phyloP scores from a whole-genome alignment of 2,113 vertebrate species.

The Jacana jacana region DNA sequence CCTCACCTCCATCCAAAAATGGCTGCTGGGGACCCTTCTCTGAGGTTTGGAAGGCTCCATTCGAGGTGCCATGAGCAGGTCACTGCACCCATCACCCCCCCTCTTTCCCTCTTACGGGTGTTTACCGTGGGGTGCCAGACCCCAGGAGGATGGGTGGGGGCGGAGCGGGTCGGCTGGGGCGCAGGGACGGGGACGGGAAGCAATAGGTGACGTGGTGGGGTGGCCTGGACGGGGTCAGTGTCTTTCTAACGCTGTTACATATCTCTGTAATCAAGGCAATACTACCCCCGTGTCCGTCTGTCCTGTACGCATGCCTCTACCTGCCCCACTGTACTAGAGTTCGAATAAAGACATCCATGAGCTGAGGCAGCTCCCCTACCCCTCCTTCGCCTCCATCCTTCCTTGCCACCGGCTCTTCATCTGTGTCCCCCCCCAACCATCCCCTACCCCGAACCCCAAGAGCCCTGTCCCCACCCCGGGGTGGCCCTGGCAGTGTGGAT shows the following conservation, averaged over 20 bases:
- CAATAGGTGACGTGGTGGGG: slow-evolving; percentile 37
- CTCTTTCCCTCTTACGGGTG: not conserved
- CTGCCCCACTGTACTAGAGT: slow-evolving; percentile 53
- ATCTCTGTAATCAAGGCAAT: slow-evolving; percentile 66
- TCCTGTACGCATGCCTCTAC: slow-evolving; percentile 63
- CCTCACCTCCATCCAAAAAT: not conserved
- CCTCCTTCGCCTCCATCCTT: not conserved
- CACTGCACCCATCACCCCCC: not conserved
- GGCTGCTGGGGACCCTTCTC: not conserved
- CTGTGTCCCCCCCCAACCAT: no score
- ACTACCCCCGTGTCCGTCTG: slow-evolving; percentile 38
- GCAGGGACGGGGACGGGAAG: slow-evolving; percentile 26
- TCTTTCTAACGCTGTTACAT: slow-evolving; percentile 34
- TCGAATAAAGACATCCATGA: slow-evolving; percentile 75
- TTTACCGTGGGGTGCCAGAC: not conserved
- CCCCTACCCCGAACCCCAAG: not conserved
- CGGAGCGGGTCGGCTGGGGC: not conserved
- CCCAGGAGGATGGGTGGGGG: not conserved
- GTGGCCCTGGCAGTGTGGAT: not conserved
- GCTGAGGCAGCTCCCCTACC: slow-evolving; percentile 44
- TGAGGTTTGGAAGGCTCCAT: not conserved
- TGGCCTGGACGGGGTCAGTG: slow-evolving; percentile 15
- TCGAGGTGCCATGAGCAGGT: fast-evolving
- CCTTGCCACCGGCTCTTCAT: fast-evolving
- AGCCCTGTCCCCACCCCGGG: fast-evolving